Conservation (phyloP, 2,888 invertebrate species). For the Drosophila emarginata region DNA sequence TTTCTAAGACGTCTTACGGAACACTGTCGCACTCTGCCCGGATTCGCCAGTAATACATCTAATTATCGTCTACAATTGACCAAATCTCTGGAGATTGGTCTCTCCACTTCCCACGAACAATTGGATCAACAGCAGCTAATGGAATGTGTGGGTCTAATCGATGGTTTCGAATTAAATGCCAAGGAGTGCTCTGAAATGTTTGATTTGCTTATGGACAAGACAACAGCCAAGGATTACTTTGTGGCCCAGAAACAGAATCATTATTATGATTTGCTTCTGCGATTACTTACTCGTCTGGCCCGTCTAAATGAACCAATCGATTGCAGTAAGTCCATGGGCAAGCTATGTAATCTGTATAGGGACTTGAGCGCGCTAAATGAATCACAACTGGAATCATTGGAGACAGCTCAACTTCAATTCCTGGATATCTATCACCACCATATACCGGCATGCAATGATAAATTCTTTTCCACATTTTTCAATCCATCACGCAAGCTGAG, state of each 20-base stretch:
- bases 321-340: slow-evolving; percentile 80
- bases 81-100: slow-evolving; percentile 70
- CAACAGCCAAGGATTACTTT: slow-evolving; percentile 80
- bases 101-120: slow-evolving; percentile 23
- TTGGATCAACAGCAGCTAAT: slow-evolving; percentile 51
- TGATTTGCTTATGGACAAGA: slow-evolving; percentile 74
- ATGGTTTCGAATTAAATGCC: slow-evolving; percentile 69
- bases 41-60: slow-evolving; percentile 62
- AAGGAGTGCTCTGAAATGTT: slow-evolving; percentile 76
- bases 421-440: slow-evolving; percentile 86
- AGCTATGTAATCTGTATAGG: slow-evolving; percentile 83
- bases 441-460: slow-evolving; percentile 83
- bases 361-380: slow-evolving; percentile 81
- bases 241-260: slow-evolving; percentile 79
- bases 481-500: slow-evolving; percentile 83
- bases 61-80: slow-evolving; percentile 79
- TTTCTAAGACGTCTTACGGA: slow-evolving; percentile 73
- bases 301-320: slow-evolving; percentile 69
- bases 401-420: slow-evolving; percentile 84
- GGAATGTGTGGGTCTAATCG: slow-evolving; percentile 70
- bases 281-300: slow-evolving; percentile 83
- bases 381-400: slow-evolving; percentile 84
- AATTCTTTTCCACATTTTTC: slow-evolving; percentile 84
- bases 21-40: slow-evolving; percentile 58
- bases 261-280: slow-evolving; percentile 83